Evolutionary conservation across 2,113 vertebrate species (phyloP).

Genomic region (Lucifuga dentata): DNA sequence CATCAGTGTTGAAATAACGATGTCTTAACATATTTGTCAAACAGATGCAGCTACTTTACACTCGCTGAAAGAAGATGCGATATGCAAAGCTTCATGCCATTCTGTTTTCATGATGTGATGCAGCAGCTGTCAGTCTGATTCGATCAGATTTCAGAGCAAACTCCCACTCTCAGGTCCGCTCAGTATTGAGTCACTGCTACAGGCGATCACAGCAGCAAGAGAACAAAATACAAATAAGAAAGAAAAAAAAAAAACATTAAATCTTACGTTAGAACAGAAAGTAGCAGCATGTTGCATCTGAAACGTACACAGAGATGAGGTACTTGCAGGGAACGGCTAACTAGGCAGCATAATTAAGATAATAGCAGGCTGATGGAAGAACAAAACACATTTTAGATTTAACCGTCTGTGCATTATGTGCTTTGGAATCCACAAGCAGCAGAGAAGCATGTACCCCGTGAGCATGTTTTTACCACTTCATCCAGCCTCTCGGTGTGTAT

Average conservation of each 20-base stretch:
- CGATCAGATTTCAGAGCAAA: conserved; percentile 37
- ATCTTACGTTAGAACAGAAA: neutral
- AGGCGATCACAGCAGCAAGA: conserved; percentile 19
- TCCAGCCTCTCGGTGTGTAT: conserved; percentile 34
- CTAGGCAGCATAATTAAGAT: conserved; percentile 24
- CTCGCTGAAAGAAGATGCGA: conserved; percentile 41
- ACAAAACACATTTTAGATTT: conserved; percentile 44
- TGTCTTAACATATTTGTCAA: conserved; percentile 73
- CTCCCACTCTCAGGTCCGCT: conserved; percentile 36
- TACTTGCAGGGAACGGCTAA: conserved; percentile 28
- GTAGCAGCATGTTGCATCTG: neutral
- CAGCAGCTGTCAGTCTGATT: conserved; percentile 63
- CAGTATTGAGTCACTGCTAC: conserved; percentile 43
- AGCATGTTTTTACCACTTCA: conserved; percentile 22
- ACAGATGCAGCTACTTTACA: conserved; percentile 63
- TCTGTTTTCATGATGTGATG: conserved; percentile 50
- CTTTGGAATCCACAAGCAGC: conserved; percentile 25
- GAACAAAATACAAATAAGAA: neutral
- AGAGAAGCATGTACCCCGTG: neutral
- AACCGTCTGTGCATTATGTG: conserved; percentile 30
- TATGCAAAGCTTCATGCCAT: conserved; percentile 46
- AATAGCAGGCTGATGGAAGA: conserved; percentile 22
- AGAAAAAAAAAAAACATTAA: neutral
- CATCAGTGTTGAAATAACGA: conserved; percentile 64
- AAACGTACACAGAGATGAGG: conserved; percentile 17